Evolutionary conservation across 2,888 invertebrate species (phyloP), one percentile per base, ranked within the genome.

Genomic region (Hofmannophila pseudospretella): DNA sequence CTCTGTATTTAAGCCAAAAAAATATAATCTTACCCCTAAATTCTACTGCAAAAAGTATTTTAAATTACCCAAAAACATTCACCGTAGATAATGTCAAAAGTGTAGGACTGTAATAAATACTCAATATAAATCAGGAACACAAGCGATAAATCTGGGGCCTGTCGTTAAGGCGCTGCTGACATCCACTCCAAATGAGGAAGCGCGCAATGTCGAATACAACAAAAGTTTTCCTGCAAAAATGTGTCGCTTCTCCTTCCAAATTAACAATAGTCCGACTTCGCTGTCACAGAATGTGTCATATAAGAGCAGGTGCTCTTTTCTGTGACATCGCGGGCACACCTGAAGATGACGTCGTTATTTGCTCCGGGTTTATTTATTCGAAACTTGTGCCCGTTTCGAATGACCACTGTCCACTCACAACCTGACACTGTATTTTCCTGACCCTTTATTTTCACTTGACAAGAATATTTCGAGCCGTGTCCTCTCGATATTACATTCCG

Each of bases 391-490:
- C 69, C 71, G 67, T 64, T 73, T 67, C 66, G 67, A 63, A 78
- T 74, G 80, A 80, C 81, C 85, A 77, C 74, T 66, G 80, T 75
- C 85, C 80, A 69, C 74, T 84, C 78, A 66, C 74, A 76, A 72
- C 71, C 79, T 81, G 85, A 84, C 85, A 80, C 71, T 73, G 76
- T 79, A 77, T 84, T 77, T 79, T 62, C 60, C 75, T 71, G 77
- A 74, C 76, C 82, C 79, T 82, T 82, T 84, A 82, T 81, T 86
- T 84, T 84, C 78, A 79, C 75, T 80, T 82, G 84, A 82, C 84
- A 84, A 78, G 75, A 82, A 82, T 82, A 82, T 85, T 77, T 66
- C 67, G 67, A 64, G 66, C 68, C 58, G 65, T 64, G 76, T 69
- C 72, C 77, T 66, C 74, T 64, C 78, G 78, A 85, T 85, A 85